These are phyloP conservation scores for Diplolepis rosae DNA, from an alignment of 2,888 invertebrate genomes.

Conservation along the genomic window DNA sequence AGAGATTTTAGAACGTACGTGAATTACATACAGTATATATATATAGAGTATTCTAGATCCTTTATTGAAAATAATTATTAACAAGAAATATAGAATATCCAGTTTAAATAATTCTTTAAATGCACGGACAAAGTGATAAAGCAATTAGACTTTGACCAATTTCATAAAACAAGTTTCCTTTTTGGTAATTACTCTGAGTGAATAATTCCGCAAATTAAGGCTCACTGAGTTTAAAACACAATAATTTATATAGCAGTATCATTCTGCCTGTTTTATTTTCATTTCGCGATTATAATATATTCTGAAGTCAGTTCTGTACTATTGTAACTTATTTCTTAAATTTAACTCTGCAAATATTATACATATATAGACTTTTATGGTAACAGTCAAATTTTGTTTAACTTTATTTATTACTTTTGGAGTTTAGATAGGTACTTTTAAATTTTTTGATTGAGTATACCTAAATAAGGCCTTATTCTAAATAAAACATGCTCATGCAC, in stretches of 20 bases:
- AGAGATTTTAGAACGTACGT: no score
- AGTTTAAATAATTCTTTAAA: no score
- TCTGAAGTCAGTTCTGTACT: not conserved
- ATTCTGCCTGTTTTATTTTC: not conserved
- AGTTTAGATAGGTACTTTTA: not conserved
- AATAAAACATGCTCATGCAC: slow-evolving; percentile 63
- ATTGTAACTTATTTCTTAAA: not conserved
- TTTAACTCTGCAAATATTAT: not conserved
- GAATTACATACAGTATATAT: no score
- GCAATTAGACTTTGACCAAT: not conserved
- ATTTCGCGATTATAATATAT: no score
- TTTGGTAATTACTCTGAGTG: not conserved
- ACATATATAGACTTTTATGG: not conserved
- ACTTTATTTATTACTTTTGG: not conserved
- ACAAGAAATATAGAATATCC: no score
- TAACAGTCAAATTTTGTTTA: not conserved
- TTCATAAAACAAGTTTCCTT: not conserved
- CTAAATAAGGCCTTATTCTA: not conserved
- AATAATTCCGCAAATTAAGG: not conserved
- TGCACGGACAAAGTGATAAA: not conserved
- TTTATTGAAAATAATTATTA: no score
- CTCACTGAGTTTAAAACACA: not conserved
- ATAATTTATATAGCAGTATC: not conserved
- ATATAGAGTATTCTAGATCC: no score
- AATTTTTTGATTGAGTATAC: not conserved